A percentile compares a stretch with the other conserved stretches of the same genome.
These are phyloP conservation scores for Perca flavescens DNA, from an alignment of 2,113 vertebrate genomes.

Conservation along the genomic window DNA sequence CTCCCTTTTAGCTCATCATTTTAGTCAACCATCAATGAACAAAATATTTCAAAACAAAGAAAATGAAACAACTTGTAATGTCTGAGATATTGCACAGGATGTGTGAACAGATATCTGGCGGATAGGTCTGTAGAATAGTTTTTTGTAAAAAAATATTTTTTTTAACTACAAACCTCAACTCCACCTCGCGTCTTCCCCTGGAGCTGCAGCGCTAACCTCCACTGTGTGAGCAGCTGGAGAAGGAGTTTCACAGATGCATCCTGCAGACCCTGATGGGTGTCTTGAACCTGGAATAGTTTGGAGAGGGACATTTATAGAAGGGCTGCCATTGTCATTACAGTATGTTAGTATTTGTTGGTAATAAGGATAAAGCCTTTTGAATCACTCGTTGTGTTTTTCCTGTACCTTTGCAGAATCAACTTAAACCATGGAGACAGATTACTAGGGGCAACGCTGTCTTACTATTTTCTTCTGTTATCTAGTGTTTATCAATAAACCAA, in stretches of 20 bases:
- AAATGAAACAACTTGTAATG: neutral
- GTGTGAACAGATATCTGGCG: neutral
- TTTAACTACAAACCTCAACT: conserved; percentile 85
- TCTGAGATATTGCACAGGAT: neutral
- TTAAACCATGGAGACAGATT: neutral
- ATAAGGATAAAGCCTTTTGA: neutral
- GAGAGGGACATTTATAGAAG: neutral
- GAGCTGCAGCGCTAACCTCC: conserved; percentile 94
- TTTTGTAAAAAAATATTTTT: neutral
- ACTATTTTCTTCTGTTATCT: neutral
- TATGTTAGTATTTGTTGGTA: neutral
- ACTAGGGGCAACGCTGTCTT: neutral
- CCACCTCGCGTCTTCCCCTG: conserved; percentile 89
- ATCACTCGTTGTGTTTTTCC: neutral
- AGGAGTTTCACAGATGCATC: conserved; percentile 96
- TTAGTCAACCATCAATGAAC: neutral
- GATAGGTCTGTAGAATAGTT: neutral
- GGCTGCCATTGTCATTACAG: neutral
- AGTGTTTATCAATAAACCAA: neutral
- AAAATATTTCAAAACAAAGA: neutral
- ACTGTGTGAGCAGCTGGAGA: conserved; percentile 96
- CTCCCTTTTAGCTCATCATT: neutral
- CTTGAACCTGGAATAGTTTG: conserved; percentile 84
- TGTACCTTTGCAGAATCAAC: neutral
- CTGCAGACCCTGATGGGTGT: conserved; percentile 94